Evolutionary conservation across 2,888 invertebrate species (phyloP), one percentile per base, ranked within the genome.

Genomic region (Sylvicola fuscatus): DNA sequence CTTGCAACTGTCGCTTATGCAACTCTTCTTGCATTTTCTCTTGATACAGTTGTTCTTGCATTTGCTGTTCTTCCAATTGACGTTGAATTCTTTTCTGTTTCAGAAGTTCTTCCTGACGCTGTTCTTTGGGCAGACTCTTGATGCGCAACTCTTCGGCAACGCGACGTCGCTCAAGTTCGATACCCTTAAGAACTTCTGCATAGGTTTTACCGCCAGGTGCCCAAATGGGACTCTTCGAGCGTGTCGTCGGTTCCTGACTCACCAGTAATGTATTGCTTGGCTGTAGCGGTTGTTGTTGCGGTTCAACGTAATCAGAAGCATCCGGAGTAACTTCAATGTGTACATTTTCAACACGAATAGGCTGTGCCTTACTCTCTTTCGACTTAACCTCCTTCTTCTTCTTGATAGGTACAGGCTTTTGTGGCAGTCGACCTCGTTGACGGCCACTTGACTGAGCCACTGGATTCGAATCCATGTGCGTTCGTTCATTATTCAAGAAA

Each of bases 151-250:
- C 21, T 8, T 21, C 21, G 8, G 21, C 21, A 21, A 21, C 21
- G 8, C 21, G 21, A 6, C 8, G 21, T 21, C 21, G 4, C 8
- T 21, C 21, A 21, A 21, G 21, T 21, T 21, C 21, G 8, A 21
- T 21, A 7, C 82, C 80, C 45, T 72, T 68, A 40, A 83, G 65
- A 42, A 84, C 74, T 57, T 81, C 80, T 33, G 84, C 80, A 54
- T 83, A 84, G 33, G 80, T 71, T 33, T 77, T 70, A 15, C 72
- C 72, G 21, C 77, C 79, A 3, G 73, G 75, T 31, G 63, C 53
- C 80, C 80, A 81, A 51, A 75, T 69, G 12, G 79, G 78, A 52
- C 76, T 76, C 31, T 67, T 66, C 1, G 74, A 74, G 43, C 74
- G 62, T n/a, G 56, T 52, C 32, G 66, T 55, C 7, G 50, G 43